Conservation (phyloP, 2,797 vertebrate genomes). For the Hydrophis major region DNA sequence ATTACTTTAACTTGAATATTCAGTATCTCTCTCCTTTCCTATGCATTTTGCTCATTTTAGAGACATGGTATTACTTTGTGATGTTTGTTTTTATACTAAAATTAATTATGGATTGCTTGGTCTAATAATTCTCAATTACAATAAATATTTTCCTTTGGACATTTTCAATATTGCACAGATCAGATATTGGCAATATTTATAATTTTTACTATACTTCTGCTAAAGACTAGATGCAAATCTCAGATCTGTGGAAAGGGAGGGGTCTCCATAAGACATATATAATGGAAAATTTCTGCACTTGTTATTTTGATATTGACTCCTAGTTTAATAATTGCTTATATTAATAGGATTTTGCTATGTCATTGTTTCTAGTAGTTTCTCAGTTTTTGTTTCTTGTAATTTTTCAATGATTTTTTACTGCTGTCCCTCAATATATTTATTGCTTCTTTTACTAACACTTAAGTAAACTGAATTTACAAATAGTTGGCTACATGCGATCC, state of each 20-base stretch:
- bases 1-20: background rate
- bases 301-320: background rate
- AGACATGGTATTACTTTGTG: background rate
- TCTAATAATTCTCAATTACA: background rate
- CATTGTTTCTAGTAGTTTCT: constrained; percentile 1
- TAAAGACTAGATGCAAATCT: background rate
- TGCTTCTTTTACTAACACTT: constrained; percentile 17
- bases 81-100: constrained; percentile 30
- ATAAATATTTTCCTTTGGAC: background rate
- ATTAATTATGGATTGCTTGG: background rate
- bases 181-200: background rate
- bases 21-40: background rate
- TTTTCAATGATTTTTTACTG: background rate
- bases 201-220: background rate
- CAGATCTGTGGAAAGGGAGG: background rate
- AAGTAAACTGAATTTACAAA: constrained; percentile 21
- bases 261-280: constrained; percentile 13
- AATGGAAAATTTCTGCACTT: background rate
- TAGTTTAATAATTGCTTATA: background rate
- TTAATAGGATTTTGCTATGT: background rate
- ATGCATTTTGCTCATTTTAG: background rate
- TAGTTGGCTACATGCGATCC: background rate
- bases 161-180: background rate
- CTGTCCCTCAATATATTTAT: background rate
- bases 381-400: constrained; percentile 26